Evolutionary conservation across 2,888 invertebrate genomes (phyloP), one percentile per base, ranked within the genome.

Genomic region (Erebia palarica): DNA sequence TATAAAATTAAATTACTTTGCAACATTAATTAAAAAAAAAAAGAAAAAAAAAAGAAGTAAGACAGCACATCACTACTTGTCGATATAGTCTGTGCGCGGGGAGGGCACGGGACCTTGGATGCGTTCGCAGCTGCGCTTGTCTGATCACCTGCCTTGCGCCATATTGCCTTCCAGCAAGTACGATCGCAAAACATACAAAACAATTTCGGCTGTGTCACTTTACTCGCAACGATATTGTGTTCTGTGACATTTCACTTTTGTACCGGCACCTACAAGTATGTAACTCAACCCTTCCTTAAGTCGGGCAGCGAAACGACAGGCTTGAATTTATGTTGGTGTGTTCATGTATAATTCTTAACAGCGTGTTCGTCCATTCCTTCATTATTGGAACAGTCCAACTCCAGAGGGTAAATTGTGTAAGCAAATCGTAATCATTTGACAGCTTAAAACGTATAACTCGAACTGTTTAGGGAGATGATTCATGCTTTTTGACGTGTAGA

Each of bases 131-230:
- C 92, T 90, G 92, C 90, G 74, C 71, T 79, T 71, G 91, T 87
- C 71, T 82, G 86, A 84, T 90, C 91, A 91, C 91, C 92, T 90
- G 90, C 92, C 87, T 78, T 80, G 80, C 80, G 80, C 87, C 89
- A 87, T 87, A 84, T 86, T 88, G 86, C 82, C 83, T 86, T 81
- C 84, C 83, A 81, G 86, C 89, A 86, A 88, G 86, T 87, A 89
- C 83, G 79, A 74, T 70, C 78, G 78, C 81, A 79, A 80, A 81
- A 81, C 80, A 81, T 79, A 79, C 79, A 80, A 80, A 78, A 75
- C 74, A 74, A 73, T 75, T 75, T 75, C 69, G 74, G 75, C 64
- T 70, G 65, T 69, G 60, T 72, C 66, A 49, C 59, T 60, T 70
- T 69, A 74, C 72, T 74, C 72, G 74, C 69, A 44, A 16, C 11